phyloP scores from a whole-genome alignment of 2,888 invertebrate species.

The Mythimna vitellina region DNA sequence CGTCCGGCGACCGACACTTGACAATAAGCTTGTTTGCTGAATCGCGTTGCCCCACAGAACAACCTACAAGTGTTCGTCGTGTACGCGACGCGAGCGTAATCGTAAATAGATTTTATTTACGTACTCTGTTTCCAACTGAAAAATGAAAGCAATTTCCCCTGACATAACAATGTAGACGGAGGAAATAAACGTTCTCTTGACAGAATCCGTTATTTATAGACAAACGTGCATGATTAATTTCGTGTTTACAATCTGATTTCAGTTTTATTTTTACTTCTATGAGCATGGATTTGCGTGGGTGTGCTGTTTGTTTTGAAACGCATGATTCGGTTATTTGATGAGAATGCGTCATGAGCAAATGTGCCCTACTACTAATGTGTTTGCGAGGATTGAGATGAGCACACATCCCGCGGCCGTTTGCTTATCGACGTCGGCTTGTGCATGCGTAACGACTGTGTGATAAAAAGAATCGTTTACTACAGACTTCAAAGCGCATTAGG shows the following conservation, averaged over 20 bases:
- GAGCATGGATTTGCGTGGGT: constrained; percentile 56
- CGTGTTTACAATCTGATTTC: constrained; percentile 61
- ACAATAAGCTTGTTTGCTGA: constrained; percentile 77
- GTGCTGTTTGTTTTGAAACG: constrained; percentile 60
- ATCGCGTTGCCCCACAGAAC: constrained; percentile 65
- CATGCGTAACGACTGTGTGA: constrained; percentile 65
- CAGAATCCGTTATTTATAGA: constrained; percentile 64
- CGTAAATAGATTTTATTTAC: constrained; percentile 72
- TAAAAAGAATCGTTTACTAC: constrained; percentile 66
- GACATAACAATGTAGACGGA: constrained; percentile 67
- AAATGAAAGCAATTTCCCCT: constrained; percentile 78
- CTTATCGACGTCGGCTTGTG: constrained; percentile 62
- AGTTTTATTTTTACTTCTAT: constrained; percentile 59
- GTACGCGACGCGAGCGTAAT: constrained; percentile 24
- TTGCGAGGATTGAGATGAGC: constrained; percentile 63
- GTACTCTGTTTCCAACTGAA: constrained; percentile 72
- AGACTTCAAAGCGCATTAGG: constrained; percentile 63
- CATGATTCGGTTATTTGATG: constrained; percentile 59
- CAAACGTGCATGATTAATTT: constrained; percentile 65
- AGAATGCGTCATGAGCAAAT: constrained; percentile 59
- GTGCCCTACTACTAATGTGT: constrained; percentile 60
- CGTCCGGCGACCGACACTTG: constrained; percentile 66
- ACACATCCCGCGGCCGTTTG: constrained; percentile 65
- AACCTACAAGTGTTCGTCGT: constrained; percentile 46
- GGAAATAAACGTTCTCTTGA: constrained; percentile 69